phyloP scores from a whole-genome alignment of 2,113 vertebrate genomes.

The Conger conger region DNA sequence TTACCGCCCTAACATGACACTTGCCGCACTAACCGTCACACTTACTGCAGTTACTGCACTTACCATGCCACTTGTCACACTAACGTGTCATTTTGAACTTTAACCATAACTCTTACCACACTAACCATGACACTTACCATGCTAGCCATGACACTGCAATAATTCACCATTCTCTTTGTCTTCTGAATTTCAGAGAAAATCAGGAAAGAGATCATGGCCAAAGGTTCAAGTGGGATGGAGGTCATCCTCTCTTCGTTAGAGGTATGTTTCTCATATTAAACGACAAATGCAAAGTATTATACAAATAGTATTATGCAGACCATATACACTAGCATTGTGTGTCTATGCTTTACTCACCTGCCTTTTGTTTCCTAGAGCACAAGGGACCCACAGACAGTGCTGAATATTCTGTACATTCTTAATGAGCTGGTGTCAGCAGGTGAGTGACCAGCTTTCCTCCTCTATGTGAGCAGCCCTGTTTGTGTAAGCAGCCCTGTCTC shows the following conservation, averaged over 20 bases:
- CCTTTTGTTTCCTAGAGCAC: constrained; percentile 75
- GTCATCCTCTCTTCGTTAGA: constrained; percentile 86
- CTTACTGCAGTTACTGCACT: background rate
- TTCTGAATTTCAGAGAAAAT: constrained; percentile 83
- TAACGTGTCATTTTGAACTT: too few relatives aligned
- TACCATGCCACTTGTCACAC: background rate
- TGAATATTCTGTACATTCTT: constrained; percentile 90
- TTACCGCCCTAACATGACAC: background rate
- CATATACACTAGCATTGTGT: background rate
- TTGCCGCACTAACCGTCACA: background rate
- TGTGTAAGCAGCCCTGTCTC: too few relatives aligned
- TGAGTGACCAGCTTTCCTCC: constrained; percentile 62
- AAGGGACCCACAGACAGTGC: constrained; percentile 83
- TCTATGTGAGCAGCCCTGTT: background rate
- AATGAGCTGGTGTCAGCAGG: constrained; percentile 87
- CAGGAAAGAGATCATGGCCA: constrained; percentile 92
- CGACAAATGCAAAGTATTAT: too few relatives aligned
- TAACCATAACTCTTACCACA: background rate
- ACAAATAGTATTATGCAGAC: background rate
- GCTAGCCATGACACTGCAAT: background rate
- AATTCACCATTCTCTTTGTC: background rate
- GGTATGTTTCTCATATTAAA: constrained; percentile 63
- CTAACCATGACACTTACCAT: background rate
- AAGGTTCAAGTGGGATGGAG: constrained; percentile 91
- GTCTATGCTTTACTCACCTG: constrained; percentile 36